These are phyloP conservation scores for Plectrocnemia conspersa DNA, from an alignment of 1,140 invertebrate species.

Conservation along the genomic window DNA sequence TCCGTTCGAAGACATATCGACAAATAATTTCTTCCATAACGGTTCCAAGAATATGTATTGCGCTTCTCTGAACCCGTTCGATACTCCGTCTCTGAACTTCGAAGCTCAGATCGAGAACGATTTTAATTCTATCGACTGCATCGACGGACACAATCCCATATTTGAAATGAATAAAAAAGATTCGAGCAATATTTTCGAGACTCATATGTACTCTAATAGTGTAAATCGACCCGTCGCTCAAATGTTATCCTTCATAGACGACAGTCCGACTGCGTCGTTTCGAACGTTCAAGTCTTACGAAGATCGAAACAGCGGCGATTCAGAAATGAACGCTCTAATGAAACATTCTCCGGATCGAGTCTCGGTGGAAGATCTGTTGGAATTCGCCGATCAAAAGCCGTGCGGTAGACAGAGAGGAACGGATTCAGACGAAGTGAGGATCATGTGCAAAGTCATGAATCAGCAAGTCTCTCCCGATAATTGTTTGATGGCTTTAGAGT, in stretches of 20 bases:
- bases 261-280: constrained; percentile 5
- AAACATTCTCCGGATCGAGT: constrained; percentile 64
- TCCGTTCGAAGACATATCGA: too few relatives aligned
- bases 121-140: constrained; percentile 23
- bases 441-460: constrained; percentile 86
- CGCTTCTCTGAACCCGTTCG: constrained; percentile 28
- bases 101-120: constrained; percentile 31
- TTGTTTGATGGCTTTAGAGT: constrained; percentile 75
- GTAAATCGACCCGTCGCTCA: neutral
- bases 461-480: constrained; percentile 72
- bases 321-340: constrained; percentile 5
- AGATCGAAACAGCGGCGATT: too few relatives aligned
- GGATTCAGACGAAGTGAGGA: constrained; percentile 84
- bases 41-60: too few relatives aligned
- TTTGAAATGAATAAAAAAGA: constrained; percentile 17
- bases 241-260: constrained; percentile 18
- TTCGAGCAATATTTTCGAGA: too few relatives aligned
- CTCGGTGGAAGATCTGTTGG: constrained; percentile 86
- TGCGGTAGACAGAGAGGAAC: constrained; percentile 75
- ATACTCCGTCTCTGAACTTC: constrained; percentile 30
- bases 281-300: constrained; percentile 7
- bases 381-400: constrained; percentile 82
- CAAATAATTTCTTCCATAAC: too few relatives aligned
- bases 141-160: constrained; percentile 20
- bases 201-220: neutral